phyloP scores from a whole-genome alignment of 2,888 invertebrate genomes.

The Papilio demoleus region DNA sequence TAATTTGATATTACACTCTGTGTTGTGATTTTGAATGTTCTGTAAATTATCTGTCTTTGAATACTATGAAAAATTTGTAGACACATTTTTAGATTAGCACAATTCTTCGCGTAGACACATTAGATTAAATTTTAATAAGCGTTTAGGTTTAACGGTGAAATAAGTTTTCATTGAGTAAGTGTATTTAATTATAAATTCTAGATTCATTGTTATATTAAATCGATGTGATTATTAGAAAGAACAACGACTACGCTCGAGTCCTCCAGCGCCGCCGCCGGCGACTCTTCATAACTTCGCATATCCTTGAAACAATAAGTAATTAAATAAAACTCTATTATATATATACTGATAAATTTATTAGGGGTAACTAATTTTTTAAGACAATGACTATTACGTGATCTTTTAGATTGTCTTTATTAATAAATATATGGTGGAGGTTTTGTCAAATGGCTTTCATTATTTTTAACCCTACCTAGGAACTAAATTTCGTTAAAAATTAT shows the following conservation, averaged over 20 bases:
- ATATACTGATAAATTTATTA: conserved; percentile 83
- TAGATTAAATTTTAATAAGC: conserved; percentile 75
- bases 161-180: conserved; percentile 74
- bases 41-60: conserved; percentile 80
- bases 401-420: conserved; percentile 84
- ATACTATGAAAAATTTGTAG: conserved; percentile 75
- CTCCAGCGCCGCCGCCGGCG: conserved; percentile 58
- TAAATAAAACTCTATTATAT: conserved; percentile 73
- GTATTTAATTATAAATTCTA: conserved; percentile 70
- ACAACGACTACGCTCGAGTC: conserved; percentile 78
- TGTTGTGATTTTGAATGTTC: conserved; percentile 84
- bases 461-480: conserved; percentile 35
- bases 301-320: conserved; percentile 84
- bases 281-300: conserved; percentile 82
- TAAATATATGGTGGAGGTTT: conserved; percentile 84
- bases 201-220: conserved; percentile 78
- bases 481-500: not conserved
- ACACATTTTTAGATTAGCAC: conserved; percentile 82
- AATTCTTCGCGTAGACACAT: conserved; percentile 82
- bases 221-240: conserved; percentile 78
- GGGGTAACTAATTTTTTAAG: conserved; percentile 84
- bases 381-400: conserved; percentile 83
- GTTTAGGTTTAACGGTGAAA: conserved; percentile 75
- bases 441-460: conserved; percentile 78
- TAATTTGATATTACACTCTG: conserved; percentile 84